Evolutionary conservation across 2,113 vertebrate genomes (phyloP).

Genomic region (Alligator sinensis): DNA sequence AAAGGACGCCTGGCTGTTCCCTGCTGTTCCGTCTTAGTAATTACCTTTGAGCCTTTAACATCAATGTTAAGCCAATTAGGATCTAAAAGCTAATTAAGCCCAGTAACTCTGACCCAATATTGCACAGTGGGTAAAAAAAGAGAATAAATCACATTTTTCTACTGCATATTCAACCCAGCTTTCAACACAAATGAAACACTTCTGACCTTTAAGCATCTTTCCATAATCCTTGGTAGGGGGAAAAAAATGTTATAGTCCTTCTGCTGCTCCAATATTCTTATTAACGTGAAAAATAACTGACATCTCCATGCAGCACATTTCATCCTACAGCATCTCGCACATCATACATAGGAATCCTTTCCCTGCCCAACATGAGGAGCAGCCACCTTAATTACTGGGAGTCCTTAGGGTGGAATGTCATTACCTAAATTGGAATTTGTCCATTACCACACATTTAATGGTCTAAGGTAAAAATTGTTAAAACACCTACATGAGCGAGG

Average conservation of each 20-base stretch:
- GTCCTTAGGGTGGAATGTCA: fast-evolving
- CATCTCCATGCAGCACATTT: background rate
- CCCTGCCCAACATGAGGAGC: background rate
- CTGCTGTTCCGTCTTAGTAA: background rate
- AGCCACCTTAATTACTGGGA: background rate
- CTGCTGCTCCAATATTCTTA: background rate
- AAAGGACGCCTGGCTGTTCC: no score
- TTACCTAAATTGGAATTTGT: fast-evolving
- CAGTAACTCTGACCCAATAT: background rate
- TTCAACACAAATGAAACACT: background rate
- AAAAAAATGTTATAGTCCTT: background rate
- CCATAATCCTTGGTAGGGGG: background rate
- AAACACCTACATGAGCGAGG: background rate
- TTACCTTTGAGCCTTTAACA: background rate
- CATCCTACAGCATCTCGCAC: fast-evolving
- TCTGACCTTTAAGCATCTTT: background rate
- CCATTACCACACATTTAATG: background rate
- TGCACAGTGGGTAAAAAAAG: background rate
- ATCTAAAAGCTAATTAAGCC: background rate
- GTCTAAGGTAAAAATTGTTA: background rate
- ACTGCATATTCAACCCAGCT: background rate
- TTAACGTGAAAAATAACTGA: background rate
- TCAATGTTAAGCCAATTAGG: fast-evolving
- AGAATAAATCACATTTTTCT: background rate
- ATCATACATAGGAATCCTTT: background rate